Base-by-base conservation (phyloP, 2,113 vertebrate genomes). In the Rallus limicola region DNA sequence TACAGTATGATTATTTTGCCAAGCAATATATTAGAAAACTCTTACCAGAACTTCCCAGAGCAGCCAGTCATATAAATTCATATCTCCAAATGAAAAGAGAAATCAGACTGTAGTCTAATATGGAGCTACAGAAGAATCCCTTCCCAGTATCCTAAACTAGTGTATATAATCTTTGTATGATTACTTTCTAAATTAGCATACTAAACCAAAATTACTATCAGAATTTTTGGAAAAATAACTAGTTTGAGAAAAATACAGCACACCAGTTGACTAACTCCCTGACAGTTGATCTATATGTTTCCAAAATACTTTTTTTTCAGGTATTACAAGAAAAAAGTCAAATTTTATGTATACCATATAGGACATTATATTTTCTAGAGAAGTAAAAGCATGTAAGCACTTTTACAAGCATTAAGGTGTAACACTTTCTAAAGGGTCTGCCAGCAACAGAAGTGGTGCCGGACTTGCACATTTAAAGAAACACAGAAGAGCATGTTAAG, bases 21-120 rank as follows among this genome's bases (percentile, higher is more conserved):
- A 94, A 92, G 92, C 58, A 90, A 78, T 94, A 62, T 88, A 92
- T 93, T 92, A 95, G 83, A 94, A 95, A 92, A 93, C 64, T 90
- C 70, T 67, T 78, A 94, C 76, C 38, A 92, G 64, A 96, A 92
- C 80, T 94, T 96, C 82, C 92, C 56, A 94, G 86, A 92, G 82
- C 83, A 96, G 69, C 53, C 76, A 92, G 48, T 90, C 86, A 84
- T 28, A 94, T 56, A 81, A 96, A 93, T 83, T 78, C 42, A 5
- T 67, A 81, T 53, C 40, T 90, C 28, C n/a, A 58, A 92, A 83
- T 52, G 52, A 90, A 82, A 91, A 74, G 36, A 77, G 40, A 92
- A 90, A 79, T 90, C 82, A 55, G 44, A 67, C 34, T 64, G 36
- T n/a, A 77, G 48, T 65, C 72, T 90, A 78, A 83, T 42, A 52